Evolutionary conservation across 2,888 invertebrate genomes (phyloP).

Genomic region (Leptinotarsa peninsularis): DNA sequence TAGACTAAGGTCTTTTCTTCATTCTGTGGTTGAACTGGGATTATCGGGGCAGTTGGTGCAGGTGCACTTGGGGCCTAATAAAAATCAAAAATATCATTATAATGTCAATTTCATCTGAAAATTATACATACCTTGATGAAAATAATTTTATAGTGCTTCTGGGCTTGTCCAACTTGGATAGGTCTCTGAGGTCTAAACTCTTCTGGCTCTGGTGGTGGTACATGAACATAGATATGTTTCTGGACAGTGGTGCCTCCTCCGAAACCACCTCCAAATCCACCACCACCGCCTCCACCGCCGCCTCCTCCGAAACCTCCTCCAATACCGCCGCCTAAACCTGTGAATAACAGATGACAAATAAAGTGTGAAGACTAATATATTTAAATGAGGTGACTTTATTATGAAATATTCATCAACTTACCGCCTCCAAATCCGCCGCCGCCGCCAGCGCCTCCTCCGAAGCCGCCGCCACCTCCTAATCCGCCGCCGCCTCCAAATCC

Average conservation of each 20-base stretch:
- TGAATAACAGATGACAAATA: too few species aligned
- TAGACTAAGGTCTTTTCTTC: constrained; percentile 92
- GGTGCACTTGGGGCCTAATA: constrained; percentile 80
- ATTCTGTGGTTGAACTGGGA: constrained; percentile 85
- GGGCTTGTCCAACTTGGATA: constrained; percentile 78
- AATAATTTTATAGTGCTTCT: constrained; percentile 92
- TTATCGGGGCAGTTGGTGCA: constrained; percentile 82
- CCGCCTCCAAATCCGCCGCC: constrained; percentile 26
- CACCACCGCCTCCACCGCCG: constrained; percentile 52
- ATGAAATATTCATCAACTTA: neutral
- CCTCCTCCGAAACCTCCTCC: constrained; percentile 58
- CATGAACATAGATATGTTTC: constrained; percentile 91
- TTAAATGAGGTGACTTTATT: neutral
- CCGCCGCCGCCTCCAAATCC: constrained; percentile 38
- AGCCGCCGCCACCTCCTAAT: constrained; percentile 49
- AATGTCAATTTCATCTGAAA: neutral
- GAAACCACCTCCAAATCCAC: constrained; percentile 67
- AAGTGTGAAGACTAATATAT: too few species aligned
- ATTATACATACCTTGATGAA: constrained; percentile 78
- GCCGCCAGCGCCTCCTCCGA: constrained; percentile 17
- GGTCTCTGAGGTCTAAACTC: constrained; percentile 76
- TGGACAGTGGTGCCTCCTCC: constrained; percentile 77
- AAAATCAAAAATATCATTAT: constrained; percentile 12
- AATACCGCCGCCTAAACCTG: constrained; percentile 44
- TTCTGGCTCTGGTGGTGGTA: constrained; percentile 89